These are phyloP conservation scores for Trichopoda pennipes DNA, from an alignment of 2,888 invertebrate genomes.

Conservation along the genomic window DNA sequence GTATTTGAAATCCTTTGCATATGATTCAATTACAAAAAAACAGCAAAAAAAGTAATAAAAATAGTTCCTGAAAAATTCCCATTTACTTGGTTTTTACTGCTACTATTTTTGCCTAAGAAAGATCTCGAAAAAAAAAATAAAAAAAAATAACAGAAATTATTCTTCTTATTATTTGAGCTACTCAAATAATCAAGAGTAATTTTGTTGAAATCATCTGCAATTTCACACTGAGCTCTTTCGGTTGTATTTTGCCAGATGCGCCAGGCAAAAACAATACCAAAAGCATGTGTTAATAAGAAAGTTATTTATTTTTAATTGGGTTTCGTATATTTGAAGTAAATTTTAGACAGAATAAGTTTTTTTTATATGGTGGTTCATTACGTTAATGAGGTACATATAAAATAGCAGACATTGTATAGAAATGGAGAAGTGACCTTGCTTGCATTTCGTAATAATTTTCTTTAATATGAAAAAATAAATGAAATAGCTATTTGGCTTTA, in stretches of 20 bases:
- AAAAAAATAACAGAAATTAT: not conserved
- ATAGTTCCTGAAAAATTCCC: conserved; percentile 36
- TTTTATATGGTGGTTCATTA: conserved; percentile 47
- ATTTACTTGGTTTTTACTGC: conserved; percentile 61
- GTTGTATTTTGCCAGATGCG: not conserved
- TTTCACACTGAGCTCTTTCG: conserved; percentile 17
- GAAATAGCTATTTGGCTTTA: not conserved
- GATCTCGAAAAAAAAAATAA: not conserved
- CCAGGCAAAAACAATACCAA: conserved; percentile 13
- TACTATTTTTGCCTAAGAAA: conserved; percentile 17
- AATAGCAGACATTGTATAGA: not conserved
- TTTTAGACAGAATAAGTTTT: conserved; percentile 20
- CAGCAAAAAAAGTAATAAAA: not conserved
- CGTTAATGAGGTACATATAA: conserved; percentile 25
- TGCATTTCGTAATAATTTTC: not conserved
- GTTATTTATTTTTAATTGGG: conserved; percentile 55
- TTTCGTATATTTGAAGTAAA: not conserved
- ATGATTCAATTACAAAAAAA: too few species aligned
- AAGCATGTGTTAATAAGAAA: conserved; percentile 49
- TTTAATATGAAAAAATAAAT: conserved; percentile 10
- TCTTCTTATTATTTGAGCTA: conserved; percentile 9
- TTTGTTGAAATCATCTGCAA: conserved; percentile 30
- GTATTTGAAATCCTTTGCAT: too few species aligned
- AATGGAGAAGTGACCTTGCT: not conserved
- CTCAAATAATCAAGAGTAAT: conserved; percentile 36